phyloP scores from a whole-genome alignment of 2,113 vertebrate genomes.

The Nyctibius bracteatus region DNA sequence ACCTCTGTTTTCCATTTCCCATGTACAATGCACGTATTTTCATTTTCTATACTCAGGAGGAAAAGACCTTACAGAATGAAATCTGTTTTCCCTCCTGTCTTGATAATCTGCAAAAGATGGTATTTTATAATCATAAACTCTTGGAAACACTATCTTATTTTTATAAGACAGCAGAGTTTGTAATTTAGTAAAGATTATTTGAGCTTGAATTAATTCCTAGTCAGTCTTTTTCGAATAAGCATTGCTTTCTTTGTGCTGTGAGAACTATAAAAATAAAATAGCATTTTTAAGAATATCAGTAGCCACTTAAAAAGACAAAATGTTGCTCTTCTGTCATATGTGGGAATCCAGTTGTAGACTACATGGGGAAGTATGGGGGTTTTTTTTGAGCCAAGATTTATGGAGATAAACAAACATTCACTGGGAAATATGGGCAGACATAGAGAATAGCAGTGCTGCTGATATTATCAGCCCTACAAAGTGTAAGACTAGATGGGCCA shows the following conservation, averaged over 20 bases:
- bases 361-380: rapidly evolving
- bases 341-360: not conserved
- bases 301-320: not conserved
- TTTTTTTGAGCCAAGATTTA: not conserved
- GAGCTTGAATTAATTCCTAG: not conserved
- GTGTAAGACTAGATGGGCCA: not conserved
- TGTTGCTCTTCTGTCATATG: not conserved
- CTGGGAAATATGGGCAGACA: not conserved
- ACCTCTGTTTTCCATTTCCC: not conserved
- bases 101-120: not conserved
- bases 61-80: not conserved
- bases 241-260: not conserved
- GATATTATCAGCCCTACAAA: not conserved
- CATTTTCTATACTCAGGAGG: not conserved
- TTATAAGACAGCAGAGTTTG: not conserved
- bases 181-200: not conserved
- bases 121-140: not conserved
- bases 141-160: not conserved
- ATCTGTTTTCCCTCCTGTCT: not conserved
- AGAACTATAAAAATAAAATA: not conserved
- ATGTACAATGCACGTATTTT: not conserved
- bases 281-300: not conserved
- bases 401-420: not conserved
- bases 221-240: not conserved
- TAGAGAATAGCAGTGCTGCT: not conserved